These are phyloP conservation scores for Syrphus vitripennis DNA, from an alignment of 2,888 invertebrate species.

Conservation along the genomic window DNA sequence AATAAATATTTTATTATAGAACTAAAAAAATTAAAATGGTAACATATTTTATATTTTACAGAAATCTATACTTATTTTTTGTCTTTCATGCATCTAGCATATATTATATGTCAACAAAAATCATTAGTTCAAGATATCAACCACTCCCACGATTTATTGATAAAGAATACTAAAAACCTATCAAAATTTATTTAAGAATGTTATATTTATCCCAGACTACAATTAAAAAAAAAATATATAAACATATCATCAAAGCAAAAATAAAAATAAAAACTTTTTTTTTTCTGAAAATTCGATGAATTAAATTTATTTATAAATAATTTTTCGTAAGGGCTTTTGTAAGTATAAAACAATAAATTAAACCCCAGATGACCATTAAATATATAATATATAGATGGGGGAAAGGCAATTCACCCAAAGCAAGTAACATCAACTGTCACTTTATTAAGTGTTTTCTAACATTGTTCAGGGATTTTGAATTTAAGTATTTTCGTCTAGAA, in stretches of 20 bases:
- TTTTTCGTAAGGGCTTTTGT: background rate
- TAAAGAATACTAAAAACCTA: too few relatives aligned
- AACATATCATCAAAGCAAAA: too few relatives aligned
- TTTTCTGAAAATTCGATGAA: too few relatives aligned
- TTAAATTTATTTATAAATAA: background rate
- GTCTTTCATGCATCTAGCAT: too few relatives aligned
- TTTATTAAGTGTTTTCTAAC: conserved; percentile 39
- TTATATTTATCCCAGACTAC: too few relatives aligned
- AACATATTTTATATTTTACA: too few relatives aligned
- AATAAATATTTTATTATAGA: too few relatives aligned
- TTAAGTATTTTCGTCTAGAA: background rate
- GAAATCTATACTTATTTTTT: too few relatives aligned
- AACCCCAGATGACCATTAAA: background rate
- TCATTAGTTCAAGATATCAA: background rate
- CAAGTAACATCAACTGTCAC: conserved; percentile 7
- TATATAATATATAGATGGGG: too few relatives aligned
- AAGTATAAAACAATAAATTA: background rate
- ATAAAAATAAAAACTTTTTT: too few relatives aligned
- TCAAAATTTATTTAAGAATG: too few relatives aligned
- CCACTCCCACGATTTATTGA: background rate
- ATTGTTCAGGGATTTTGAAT: background rate
- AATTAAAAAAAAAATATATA: background rate
- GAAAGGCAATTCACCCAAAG: background rate
- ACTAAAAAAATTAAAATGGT: too few relatives aligned
- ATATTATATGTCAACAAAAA: background rate